Conservation (phyloP, 30 jellyfish, hydroid and myxozoan genomes). For the Hydractinia symbiolongicarpus region DNA sequence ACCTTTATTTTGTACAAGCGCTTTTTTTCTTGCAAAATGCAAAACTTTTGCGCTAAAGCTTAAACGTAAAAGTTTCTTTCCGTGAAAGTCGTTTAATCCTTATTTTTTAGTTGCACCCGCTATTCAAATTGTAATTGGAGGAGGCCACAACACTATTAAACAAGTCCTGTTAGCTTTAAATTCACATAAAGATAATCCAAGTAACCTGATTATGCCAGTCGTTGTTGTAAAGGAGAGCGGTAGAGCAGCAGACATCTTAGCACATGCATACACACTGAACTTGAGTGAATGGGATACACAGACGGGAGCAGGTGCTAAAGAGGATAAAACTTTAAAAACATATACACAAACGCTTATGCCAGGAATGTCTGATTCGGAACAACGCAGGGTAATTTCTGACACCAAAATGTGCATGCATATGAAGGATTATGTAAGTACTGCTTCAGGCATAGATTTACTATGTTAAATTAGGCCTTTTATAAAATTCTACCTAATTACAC, state of each 20-base stretch:
- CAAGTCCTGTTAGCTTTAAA: not conserved
- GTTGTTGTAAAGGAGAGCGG: conserved; percentile 27
- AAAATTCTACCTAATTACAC: no score
- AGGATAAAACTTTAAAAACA: no score
- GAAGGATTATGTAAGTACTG: conserved; percentile 5
- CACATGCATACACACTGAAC: conserved; percentile 28
- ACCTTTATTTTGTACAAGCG: no score
- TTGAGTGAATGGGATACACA: no score
- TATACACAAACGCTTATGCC: not conserved
- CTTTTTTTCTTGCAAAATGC: no score
- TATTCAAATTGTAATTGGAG: conserved; percentile 15
- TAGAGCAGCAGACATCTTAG: conserved; percentile 24
- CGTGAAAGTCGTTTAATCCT: not conserved
- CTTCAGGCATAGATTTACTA: not conserved
- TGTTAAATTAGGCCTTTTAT: no score
- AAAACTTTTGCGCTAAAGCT: no score
- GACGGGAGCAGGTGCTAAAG: no score
- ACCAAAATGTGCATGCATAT: not conserved
- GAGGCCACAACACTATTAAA: conserved; percentile 19
- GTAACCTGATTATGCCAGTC: conserved; percentile 24
- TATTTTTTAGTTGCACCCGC: conserved; percentile 23
- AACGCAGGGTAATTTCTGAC: not conserved
- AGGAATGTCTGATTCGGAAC: conserved; percentile 4
- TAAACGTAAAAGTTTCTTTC: no score
- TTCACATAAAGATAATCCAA: not conserved